phyloP scores from a whole-genome alignment of 2,113 vertebrate species.

The Oriolus oriolus region DNA sequence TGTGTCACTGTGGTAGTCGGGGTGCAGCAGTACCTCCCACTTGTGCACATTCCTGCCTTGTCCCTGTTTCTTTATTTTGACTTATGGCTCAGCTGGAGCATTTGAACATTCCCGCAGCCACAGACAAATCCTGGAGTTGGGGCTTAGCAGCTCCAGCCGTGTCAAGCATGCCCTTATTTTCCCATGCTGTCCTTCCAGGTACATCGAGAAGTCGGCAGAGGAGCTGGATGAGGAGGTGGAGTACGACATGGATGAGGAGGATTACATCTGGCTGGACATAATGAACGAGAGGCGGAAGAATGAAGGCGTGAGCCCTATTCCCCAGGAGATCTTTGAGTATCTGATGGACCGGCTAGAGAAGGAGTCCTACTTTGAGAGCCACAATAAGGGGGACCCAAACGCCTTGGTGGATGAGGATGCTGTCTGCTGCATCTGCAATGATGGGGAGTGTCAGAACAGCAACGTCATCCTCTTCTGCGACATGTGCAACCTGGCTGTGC shows the following conservation, averaged over 20 bases:
- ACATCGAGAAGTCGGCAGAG: conserved; percentile 97
- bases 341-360: conserved; percentile 98
- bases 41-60: background rate
- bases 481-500: conserved; percentile 98
- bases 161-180: background rate
- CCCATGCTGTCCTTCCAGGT: conserved; percentile 67
- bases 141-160: background rate
- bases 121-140: background rate
- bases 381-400: conserved; percentile 97
- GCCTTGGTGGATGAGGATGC: conserved; percentile 94
- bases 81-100: accelerated
- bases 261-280: conserved; percentile 98
- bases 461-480: conserved; percentile 99
- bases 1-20: accelerated
- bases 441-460: conserved; percentile 99
- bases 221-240: conserved; percentile 98
- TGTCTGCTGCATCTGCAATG: conserved; percentile 97
- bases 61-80: background rate
- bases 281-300: conserved; percentile 95
- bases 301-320: conserved; percentile 89
- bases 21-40: background rate
- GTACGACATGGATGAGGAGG: conserved; percentile 98
- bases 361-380: conserved; percentile 98
- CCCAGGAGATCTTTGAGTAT: conserved; percentile 97
- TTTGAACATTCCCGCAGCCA: background rate